These are phyloP conservation scores for Petrocephalus microphthalmus DNA, from an alignment of 2,113 vertebrate species.

Conservation along the genomic window DNA sequence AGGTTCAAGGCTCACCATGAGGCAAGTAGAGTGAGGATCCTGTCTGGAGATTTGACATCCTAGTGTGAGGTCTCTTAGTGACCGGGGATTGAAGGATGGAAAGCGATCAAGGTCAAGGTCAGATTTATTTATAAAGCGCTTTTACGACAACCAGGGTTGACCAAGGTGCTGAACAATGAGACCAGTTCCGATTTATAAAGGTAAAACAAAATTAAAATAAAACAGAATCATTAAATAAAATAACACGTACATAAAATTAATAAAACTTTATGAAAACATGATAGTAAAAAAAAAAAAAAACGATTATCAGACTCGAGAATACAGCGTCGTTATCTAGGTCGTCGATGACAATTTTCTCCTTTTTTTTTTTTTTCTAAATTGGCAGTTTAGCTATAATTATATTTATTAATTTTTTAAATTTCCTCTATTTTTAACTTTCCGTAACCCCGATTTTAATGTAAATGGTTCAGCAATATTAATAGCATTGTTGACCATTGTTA, in stretches of 20 bases:
- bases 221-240: too few relatives aligned
- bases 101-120: background rate
- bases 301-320: background rate
- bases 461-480: background rate
- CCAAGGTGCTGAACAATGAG: too few relatives aligned
- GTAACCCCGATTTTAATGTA: background rate
- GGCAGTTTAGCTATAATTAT: background rate
- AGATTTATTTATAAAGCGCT: too few relatives aligned
- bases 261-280: too few relatives aligned
- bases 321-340: background rate
- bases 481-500: background rate
- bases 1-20: background rate
- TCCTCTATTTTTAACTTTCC: background rate
- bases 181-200: too few relatives aligned
- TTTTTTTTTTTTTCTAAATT: background rate
- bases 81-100: background rate
- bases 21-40: background rate
- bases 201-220: too few relatives aligned
- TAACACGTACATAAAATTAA: too few relatives aligned
- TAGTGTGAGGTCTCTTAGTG: background rate
- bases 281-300: too few relatives aligned
- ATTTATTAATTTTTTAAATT: background rate
- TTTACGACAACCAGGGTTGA: too few relatives aligned
- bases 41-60: background rate
- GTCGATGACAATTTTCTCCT: background rate